phyloP scores from a whole-genome alignment of 2,113 vertebrate genomes.

The Sterna hirundo region DNA sequence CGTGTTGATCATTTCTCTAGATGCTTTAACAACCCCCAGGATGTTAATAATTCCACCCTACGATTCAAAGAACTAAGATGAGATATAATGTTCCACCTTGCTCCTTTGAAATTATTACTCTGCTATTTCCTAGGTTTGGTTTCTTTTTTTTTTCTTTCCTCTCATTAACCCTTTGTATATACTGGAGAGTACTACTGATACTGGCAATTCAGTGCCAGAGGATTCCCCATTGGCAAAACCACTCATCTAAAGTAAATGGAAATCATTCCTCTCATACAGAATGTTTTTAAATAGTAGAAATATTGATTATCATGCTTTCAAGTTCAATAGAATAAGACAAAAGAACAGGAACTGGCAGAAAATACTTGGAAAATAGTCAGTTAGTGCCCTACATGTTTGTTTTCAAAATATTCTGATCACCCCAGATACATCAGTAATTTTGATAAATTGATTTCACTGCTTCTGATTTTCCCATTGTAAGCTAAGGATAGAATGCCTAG shows the following conservation, averaged over 20 bases:
- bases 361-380: background rate
- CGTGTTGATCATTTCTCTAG: background rate
- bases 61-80: background rate
- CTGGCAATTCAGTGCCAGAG: background rate
- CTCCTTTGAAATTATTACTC: background rate
- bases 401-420: slow-evolving; percentile 13
- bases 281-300: background rate
- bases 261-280: background rate
- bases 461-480: background rate
- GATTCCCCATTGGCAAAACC: background rate
- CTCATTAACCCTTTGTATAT: background rate
- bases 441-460: background rate
- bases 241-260: background rate
- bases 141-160: background rate
- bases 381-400: background rate
- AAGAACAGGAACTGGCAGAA: background rate
- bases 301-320: slow-evolving; percentile 1
- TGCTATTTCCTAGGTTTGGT: background rate
- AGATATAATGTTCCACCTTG: background rate
- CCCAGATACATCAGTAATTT: background rate
- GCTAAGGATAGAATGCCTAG: background rate
- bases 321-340: background rate
- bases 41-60: background rate
- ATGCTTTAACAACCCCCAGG: background rate
- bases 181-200: background rate